Evolutionary conservation across 1,140 invertebrate species (phyloP).

Genomic region (Platorchestia sp.): DNA sequence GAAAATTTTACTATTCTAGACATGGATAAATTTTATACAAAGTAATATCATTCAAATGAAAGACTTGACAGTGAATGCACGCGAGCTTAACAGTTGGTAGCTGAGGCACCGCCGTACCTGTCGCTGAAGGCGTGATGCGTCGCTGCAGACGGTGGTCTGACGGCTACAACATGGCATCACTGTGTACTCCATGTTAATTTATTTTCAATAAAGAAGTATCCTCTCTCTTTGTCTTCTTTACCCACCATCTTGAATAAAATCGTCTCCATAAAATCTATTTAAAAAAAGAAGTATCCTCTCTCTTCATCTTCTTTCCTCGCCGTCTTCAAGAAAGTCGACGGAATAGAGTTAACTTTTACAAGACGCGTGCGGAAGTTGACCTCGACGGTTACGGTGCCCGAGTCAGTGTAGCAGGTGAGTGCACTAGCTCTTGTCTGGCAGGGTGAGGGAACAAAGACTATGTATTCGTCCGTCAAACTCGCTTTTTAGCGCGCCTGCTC

Average conservation of each 20-base stretch:
- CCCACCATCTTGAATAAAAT: background rate
- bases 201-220: conserved; percentile 1
- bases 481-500: too few relatives aligned
- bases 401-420: too few relatives aligned
- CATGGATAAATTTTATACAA: background rate
- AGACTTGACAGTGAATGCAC: background rate
- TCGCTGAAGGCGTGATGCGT: background rate
- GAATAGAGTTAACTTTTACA: too few relatives aligned
- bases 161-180: background rate
- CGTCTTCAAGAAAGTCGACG: too few relatives aligned
- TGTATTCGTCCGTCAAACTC: too few relatives aligned
- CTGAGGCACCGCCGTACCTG: background rate
- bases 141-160: background rate
- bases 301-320: too few relatives aligned
- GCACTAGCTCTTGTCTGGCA: too few relatives aligned
- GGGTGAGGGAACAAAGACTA: too few relatives aligned
- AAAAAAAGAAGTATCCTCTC: too few relatives aligned
- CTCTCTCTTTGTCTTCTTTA: background rate
- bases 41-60: background rate
- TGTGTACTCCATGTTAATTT: background rate
- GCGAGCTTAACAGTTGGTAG: background rate
- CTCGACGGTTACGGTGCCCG: too few relatives aligned
- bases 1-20: background rate
- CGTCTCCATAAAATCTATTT: too few relatives aligned
- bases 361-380: too few relatives aligned